A percentile compares a stretch with the other conserved stretches of the same genome.
Conservation (phyloP, 2,888 invertebrate species). For the Mythimna lalbum region DNA sequence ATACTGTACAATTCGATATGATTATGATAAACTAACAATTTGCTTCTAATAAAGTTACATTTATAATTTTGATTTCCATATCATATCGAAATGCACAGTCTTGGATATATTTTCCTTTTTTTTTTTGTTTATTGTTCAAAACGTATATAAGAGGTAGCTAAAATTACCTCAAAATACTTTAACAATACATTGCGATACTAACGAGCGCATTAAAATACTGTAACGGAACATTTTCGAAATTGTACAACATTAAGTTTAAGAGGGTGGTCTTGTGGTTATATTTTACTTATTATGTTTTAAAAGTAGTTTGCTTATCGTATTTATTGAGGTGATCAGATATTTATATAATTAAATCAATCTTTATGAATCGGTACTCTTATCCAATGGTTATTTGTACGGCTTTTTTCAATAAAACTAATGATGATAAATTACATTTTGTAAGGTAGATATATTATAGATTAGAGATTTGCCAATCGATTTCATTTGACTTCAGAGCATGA, state of each 20-base stretch:
- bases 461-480: conserved; percentile 73
- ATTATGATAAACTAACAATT: neutral
- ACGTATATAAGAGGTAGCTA: neutral
- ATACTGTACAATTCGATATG: conserved; percentile 30
- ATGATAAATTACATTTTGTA: conserved; percentile 72
- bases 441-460: conserved; percentile 77
- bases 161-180: conserved; percentile 20
- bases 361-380: conserved; percentile 37
- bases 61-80: neutral
- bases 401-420: conserved; percentile 79
- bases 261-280: conserved; percentile 64
- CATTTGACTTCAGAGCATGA: conserved; percentile 82
- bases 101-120: neutral
- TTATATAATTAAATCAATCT: conserved; percentile 47
- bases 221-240: conserved; percentile 31
- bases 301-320: conserved; percentile 62
- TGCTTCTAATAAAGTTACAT: neutral
- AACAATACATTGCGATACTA: conserved; percentile 40
- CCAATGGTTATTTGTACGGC: conserved; percentile 72
- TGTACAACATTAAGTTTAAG: conserved; percentile 38
- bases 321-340: conserved; percentile 60
- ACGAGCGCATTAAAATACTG: conserved; percentile 43
- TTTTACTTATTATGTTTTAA: conserved; percentile 52
- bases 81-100: conserved; percentile 13
- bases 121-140: conserved; percentile 8